Conservation (phyloP, 2,113 vertebrate species). For the Acrocephalus arundinaceus region DNA sequence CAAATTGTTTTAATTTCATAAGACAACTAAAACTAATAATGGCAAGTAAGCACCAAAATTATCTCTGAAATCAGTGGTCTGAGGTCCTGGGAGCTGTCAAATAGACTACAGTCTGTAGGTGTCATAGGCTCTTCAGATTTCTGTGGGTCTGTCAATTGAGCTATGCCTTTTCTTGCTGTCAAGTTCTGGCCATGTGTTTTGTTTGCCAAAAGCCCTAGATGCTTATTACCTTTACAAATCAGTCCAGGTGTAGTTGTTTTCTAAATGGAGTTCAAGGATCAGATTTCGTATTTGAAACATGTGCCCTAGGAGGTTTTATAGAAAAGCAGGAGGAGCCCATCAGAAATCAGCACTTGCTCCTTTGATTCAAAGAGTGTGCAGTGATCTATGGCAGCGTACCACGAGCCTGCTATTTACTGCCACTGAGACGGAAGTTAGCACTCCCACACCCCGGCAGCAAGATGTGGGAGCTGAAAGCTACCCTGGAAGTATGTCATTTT, state of each 20-base stretch:
- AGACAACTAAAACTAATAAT: not conserved
- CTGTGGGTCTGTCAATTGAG: not conserved
- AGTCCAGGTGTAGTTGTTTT: not conserved
- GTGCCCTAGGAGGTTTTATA: not conserved
- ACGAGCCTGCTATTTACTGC: slow-evolving; percentile 33
- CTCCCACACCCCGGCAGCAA: slow-evolving; percentile 31
- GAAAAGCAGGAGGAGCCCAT: not conserved
- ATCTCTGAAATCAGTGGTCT: not conserved
- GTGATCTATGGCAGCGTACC: not conserved
- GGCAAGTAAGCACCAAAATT: not conserved
- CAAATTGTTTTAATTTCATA: not conserved
- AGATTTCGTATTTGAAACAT: not conserved
- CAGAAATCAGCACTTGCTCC: slow-evolving; percentile 3
- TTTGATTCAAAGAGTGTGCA: not conserved
- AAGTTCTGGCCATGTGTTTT: not conserved
- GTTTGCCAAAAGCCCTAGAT: not conserved
- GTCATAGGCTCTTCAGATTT: not conserved
- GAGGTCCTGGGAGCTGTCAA: not conserved
- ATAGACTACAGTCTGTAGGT: not conserved
- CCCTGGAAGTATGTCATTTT: slow-evolving; percentile 28
- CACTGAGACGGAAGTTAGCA: slow-evolving; percentile 15
- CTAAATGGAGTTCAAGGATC: not conserved
- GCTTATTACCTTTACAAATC: not conserved
- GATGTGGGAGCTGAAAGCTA: slow-evolving; percentile 50
- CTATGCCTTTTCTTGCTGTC: not conserved